These are phyloP conservation scores for Stenichneumon culpator DNA, from an alignment of 2,888 invertebrate genomes.

Conservation along the genomic window DNA sequence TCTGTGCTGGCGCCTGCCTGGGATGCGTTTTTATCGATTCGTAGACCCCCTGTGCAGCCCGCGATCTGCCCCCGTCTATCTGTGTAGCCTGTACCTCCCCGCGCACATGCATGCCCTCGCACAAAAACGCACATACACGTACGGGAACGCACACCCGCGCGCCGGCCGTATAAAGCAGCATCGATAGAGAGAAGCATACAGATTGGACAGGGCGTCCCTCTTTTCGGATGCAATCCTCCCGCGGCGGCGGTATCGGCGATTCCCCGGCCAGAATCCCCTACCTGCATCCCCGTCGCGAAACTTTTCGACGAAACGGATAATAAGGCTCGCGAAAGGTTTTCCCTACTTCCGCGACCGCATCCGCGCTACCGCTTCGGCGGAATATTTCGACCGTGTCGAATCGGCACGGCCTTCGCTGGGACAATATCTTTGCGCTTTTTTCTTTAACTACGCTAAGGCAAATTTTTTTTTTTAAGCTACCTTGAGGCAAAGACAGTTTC, in stretches of 20 bases:
- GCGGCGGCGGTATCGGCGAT: constrained; percentile 81
- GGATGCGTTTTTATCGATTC: constrained; percentile 86
- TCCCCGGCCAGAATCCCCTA: constrained; percentile 60
- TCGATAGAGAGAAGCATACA: constrained; percentile 83
- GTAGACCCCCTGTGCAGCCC: constrained; percentile 79
- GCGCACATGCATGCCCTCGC: constrained; percentile 68
- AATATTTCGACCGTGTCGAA: neutral
- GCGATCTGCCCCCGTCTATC: constrained; percentile 71
- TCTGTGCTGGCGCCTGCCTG: constrained; percentile 82
- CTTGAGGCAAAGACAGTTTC: too few relatives aligned
- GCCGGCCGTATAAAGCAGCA: constrained; percentile 78
- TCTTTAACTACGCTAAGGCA: too few relatives aligned
- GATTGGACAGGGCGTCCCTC: constrained; percentile 83
- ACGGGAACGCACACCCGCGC: constrained; percentile 60
- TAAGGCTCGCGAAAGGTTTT: constrained; percentile 67
- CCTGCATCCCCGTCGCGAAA: constrained; percentile 74
- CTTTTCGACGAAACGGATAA: constrained; percentile 72
- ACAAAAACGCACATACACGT: constrained; percentile 68
- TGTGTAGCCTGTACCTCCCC: constrained; percentile 72
- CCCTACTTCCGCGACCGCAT: neutral
- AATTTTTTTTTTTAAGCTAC: too few relatives aligned
- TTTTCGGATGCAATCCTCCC: constrained; percentile 77
- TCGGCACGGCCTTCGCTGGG: neutral
- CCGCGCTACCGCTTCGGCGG: neutral
- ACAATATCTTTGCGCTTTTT: too few relatives aligned